Conservation (phyloP, 2,797 vertebrate genomes). For the Phalloptychus januarius region DNA sequence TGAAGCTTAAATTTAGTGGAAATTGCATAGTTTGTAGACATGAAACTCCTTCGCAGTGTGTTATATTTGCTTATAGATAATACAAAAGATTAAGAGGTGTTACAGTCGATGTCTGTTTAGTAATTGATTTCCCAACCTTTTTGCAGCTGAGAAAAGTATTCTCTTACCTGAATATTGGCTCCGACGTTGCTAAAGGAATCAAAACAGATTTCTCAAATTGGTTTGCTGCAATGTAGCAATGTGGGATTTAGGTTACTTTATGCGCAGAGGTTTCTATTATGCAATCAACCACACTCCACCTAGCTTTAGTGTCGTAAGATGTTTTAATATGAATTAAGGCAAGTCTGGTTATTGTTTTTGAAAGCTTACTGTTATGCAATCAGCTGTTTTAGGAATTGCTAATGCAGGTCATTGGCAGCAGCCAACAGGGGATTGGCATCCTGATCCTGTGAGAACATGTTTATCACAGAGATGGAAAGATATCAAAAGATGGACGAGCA, state of each 20-base stretch:
- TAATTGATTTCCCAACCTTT: neutral
- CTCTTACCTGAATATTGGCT: neutral
- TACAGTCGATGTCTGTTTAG: neutral
- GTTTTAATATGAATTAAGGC: neutral
- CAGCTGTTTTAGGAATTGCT: neutral
- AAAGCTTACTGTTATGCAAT: neutral
- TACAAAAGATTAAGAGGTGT: neutral
- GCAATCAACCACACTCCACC: neutral
- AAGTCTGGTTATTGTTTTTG: neutral
- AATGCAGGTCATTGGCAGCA: neutral
- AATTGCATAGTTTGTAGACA: neutral
- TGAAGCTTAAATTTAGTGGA: neutral
- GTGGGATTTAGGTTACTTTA: neutral
- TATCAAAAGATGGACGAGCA: too few relatives aligned
- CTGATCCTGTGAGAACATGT: neutral
- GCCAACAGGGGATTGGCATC: neutral
- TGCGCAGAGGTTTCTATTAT: neutral
- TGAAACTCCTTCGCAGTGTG: neutral
- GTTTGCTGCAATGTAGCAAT: neutral
- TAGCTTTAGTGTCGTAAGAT: neutral
- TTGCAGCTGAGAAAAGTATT: neutral
- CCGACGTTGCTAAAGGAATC: neutral
- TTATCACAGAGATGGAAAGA: neutral
- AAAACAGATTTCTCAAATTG: constrained; percentile 3
- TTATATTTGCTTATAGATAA: neutral